A percentile compares a stretch with the other conserved stretches of the same genome.
These are phyloP conservation scores for Malurus melanocephalus DNA, from an alignment of 2,113 vertebrate species.

Conservation along the genomic window DNA sequence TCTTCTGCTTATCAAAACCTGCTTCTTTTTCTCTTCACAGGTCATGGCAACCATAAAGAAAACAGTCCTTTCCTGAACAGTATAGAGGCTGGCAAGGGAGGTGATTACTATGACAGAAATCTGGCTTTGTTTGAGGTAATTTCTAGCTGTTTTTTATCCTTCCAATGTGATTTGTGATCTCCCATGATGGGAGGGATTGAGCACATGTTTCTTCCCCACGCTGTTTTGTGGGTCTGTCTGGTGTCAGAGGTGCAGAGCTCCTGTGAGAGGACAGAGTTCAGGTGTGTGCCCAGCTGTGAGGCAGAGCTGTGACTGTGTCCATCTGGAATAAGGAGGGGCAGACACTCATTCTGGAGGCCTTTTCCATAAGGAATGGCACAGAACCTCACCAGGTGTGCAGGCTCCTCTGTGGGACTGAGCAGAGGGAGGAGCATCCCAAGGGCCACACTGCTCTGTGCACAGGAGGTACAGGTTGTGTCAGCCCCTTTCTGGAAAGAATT, in stretches of 20 bases:
- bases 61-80: conserved; percentile 90
- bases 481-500: not conserved
- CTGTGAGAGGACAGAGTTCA: not conserved
- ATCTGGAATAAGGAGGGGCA: not conserved
- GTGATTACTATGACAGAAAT: conserved; percentile 93
- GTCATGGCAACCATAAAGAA: conserved; percentile 91
- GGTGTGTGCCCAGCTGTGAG: fast-evolving
- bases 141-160: not conserved
- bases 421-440: not conserved
- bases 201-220: not conserved
- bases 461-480: not conserved
- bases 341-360: not conserved
- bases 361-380: not conserved
- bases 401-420: not conserved
- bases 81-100: conserved; percentile 80
- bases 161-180: not conserved
- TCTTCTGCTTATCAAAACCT: not conserved
- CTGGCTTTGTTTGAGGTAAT: conserved; percentile 96
- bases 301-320: not conserved
- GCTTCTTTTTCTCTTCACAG: conserved; percentile 59
- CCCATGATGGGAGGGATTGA: not conserved
- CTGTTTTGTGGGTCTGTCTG: not conserved
- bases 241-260: not conserved
- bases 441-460: not conserved
- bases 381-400: not conserved